Conservation (phyloP, 2,113 vertebrate species). For the Suricata suricatta region DNA sequence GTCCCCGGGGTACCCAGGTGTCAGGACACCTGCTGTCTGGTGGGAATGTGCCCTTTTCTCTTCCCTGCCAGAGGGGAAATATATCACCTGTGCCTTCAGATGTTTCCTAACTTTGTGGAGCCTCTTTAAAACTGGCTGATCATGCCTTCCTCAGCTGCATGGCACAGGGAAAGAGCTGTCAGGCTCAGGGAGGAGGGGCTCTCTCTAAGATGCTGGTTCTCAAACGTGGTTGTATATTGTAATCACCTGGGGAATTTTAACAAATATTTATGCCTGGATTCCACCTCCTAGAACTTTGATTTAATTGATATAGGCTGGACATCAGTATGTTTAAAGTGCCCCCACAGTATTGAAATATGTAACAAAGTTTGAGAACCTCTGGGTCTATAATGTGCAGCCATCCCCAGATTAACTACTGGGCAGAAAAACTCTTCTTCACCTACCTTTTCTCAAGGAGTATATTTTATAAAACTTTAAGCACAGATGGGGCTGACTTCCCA, state of each 20-base stretch:
- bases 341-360: background rate
- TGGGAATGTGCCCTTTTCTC: background rate
- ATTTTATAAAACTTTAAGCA: constrained; percentile 52
- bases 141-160: background rate
- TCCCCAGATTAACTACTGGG: constrained; percentile 22
- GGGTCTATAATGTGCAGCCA: background rate
- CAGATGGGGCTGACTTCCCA: background rate
- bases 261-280: background rate
- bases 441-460: constrained; percentile 1
- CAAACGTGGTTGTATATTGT: background rate
- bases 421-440: constrained; percentile 27
- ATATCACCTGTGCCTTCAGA: background rate
- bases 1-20: background rate
- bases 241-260: background rate
- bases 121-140: background rate
- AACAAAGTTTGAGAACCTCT: constrained; percentile 2
- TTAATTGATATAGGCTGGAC: background rate
- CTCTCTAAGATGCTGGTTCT: background rate
- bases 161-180: background rate
- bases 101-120: background rate
- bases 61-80: background rate
- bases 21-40: background rate
- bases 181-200: background rate
- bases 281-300: background rate
- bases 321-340: background rate